Base-by-base conservation (phyloP, 2,888 invertebrate genomes). In the Patella ulyssiponensis region DNA sequence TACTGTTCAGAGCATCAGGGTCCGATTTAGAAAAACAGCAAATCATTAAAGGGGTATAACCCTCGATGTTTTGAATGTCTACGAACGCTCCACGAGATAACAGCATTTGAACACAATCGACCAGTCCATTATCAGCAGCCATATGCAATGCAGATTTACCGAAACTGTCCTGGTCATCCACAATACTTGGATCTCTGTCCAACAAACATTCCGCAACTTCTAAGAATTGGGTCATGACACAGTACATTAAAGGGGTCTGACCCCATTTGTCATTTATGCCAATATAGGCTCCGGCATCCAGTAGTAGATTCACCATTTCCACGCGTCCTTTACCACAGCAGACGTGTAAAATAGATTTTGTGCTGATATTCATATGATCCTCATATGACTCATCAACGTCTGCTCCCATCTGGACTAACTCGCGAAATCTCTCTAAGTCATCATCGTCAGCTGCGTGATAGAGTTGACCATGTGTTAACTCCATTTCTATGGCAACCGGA, bases 231-330 rank as follows among this genome's bases (percentile, higher is more conserved):
- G 84, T 81, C 7, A 81, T 75, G 7, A 88, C 83, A 73, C 86
- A 85, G 71, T 86, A 85, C 86, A 88, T 86, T 27, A 90, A 82
- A 0, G 90, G 90, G 2, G 89, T 87, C 80, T 88, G 88, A 14
- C 88, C 86, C 89, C 89, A 90, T 14, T 85, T 85, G 79, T 89
- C 90, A 51, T 85, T 83, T 4, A 84, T 82, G 51, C 84, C 82
- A 7, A 86, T 78, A 58, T 82, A 78, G n/a, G 88, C 87, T 11
- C 87, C 87, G 51, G 80, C 80, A 2, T 88, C 83, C n/a, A 88
- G 76, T 56, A 90, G 71, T 1, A 81, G 72, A 73, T 85, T 84
- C 17, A 83, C 87, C 77, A 88, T 88, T 15, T 86, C 86, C 9
- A 81, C 75, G 15, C 85, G 79, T 3, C 89, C 90, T 78, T 88